phyloP scores from a whole-genome alignment of 1,140 invertebrate genomes.

The Psilanteris sp. region DNA sequence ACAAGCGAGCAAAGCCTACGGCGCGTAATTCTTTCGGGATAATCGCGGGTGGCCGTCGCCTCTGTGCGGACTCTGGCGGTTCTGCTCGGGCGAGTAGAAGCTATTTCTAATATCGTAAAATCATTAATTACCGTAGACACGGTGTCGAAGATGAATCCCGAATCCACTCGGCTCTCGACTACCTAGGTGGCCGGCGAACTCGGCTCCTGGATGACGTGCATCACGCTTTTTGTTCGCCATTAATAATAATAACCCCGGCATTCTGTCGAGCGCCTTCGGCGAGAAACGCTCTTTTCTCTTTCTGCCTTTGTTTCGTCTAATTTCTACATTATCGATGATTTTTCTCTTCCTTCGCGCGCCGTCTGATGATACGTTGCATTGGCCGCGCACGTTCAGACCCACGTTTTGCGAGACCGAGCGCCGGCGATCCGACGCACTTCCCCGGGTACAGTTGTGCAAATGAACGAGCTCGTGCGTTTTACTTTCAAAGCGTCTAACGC shows the following conservation, averaged over 20 bases:
- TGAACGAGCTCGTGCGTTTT: too few relatives aligned
- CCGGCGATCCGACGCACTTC: too few relatives aligned
- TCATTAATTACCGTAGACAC: constrained; percentile 76
- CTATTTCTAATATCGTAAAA: constrained; percentile 78
- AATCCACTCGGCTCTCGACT: constrained; percentile 63
- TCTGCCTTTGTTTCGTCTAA: constrained; percentile 61
- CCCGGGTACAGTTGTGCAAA: too few relatives aligned
- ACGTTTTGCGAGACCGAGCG: too few relatives aligned
- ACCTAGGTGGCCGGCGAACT: constrained; percentile 75
- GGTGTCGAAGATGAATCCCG: constrained; percentile 69
- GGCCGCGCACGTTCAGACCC: too few relatives aligned
- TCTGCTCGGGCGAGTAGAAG: constrained; percentile 66
- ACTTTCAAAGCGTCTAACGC: too few relatives aligned
- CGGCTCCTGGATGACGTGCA: constrained; percentile 73
- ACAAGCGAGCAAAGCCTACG: constrained; percentile 40
- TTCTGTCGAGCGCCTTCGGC: constrained; percentile 49
- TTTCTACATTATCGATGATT: constrained; percentile 51
- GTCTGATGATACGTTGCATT: too few relatives aligned
- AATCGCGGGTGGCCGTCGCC: constrained; percentile 66
- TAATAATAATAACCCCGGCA: constrained; percentile 71
- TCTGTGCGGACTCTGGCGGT: constrained; percentile 58
- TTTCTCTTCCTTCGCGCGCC: constrained; percentile 19
- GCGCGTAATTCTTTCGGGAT: constrained; percentile 60
- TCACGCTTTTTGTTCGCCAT: constrained; percentile 75
- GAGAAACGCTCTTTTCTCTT: constrained; percentile 55